A percentile compares a stretch with the other conserved stretches of the same genome.
phyloP scores from a whole-genome alignment of 2,113 vertebrate species.

The Hippoglossus stenolepis region DNA sequence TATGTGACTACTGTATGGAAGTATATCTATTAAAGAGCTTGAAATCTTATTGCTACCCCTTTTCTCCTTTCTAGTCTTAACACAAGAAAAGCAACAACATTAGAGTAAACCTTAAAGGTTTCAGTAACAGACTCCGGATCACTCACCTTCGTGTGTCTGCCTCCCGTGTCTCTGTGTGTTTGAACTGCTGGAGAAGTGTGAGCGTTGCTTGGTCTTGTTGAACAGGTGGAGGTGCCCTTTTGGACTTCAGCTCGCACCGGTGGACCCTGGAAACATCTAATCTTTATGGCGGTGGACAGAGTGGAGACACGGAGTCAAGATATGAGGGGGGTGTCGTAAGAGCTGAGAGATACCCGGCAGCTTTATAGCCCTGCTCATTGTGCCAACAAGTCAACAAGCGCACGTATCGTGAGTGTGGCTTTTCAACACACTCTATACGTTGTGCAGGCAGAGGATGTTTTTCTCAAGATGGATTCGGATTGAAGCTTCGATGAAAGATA shows the following conservation, averaged over 20 bases:
- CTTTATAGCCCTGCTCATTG: conserved; percentile 11
- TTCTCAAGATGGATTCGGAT: too few species aligned
- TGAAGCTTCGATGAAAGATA: too few species aligned
- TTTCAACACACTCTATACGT: not conserved
- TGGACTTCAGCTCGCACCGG: conserved; percentile 50
- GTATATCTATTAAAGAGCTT: too few species aligned
- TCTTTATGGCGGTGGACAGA: conserved; percentile 59
- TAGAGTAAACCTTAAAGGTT: not conserved
- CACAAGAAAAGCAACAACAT: not conserved
- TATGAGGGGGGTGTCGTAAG: conserved; percentile 33
- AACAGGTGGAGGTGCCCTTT: conserved; percentile 32
- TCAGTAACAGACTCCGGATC: not conserved
- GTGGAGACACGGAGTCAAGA: conserved; percentile 5
- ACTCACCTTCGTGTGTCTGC: conserved; percentile 53
- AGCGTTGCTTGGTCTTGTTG: conserved; percentile 44
- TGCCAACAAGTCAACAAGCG: not conserved
- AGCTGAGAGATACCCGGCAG: conserved; percentile 5
- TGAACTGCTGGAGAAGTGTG: not conserved
- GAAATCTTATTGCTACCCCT: too few species aligned
- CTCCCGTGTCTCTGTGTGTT: not conserved
- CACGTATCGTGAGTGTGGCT: not conserved
- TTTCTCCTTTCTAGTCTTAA: too few species aligned
- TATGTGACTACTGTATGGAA: too few species aligned
- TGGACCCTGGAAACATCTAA: conserved; percentile 54
- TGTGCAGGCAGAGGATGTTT: too few species aligned